Percentiles rank a stretch among this genome's conserved stretches.
Conservation (phyloP, 2,113 vertebrate genomes). For the Acrocephalus arundinaceus region DNA sequence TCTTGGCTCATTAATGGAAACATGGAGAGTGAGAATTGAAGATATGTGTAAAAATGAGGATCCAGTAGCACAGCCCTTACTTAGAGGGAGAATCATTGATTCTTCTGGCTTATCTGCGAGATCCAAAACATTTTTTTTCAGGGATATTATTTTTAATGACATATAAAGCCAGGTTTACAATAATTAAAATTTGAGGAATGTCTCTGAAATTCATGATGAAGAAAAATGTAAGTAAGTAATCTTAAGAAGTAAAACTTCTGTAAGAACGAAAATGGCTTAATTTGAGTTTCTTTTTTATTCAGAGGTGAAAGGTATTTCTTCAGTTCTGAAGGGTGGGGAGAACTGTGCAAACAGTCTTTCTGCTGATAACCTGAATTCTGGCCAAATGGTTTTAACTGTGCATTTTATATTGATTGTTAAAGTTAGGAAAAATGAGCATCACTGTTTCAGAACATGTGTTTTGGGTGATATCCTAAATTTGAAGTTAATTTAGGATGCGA, state of each 20-base stretch:
- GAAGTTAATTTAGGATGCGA: neutral
- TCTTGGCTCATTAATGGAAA: neutral
- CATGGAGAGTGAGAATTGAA: neutral
- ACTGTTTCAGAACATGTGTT: neutral
- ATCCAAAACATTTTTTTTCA: neutral
- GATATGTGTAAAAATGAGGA: neutral
- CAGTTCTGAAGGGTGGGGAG: neutral
- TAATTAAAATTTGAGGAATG: neutral
- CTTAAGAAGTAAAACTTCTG: neutral
- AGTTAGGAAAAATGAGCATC: accelerated
- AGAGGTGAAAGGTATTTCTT: neutral
- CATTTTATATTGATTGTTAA: neutral
- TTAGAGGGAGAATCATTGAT: neutral
- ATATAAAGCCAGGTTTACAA: neutral
- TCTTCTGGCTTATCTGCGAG: neutral
- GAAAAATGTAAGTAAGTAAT: neutral
- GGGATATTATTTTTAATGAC: neutral
- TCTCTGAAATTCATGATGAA: neutral
- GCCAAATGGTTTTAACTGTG: neutral
- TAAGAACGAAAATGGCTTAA: neutral
- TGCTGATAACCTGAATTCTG: neutral
- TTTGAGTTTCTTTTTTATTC: neutral
- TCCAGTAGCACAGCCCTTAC: neutral
- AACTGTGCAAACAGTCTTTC: neutral
- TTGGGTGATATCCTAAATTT: neutral